These are phyloP conservation scores for Gopherus flavomarginatus DNA, from an alignment of 2,113 vertebrate genomes.

Conservation along the genomic window DNA sequence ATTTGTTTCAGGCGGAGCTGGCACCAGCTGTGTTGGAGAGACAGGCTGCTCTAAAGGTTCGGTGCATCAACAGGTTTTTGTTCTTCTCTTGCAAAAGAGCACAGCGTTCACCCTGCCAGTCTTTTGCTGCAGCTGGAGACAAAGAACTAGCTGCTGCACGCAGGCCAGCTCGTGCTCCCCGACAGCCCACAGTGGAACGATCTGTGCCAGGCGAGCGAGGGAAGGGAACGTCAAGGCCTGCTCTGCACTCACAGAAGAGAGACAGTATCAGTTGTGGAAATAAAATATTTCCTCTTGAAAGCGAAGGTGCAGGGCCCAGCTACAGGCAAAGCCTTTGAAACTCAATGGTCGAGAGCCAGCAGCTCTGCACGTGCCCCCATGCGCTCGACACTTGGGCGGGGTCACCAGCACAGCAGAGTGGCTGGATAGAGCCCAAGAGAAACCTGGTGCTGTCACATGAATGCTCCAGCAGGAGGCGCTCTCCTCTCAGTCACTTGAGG, in stretches of 20 bases:
- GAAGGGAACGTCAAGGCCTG: not conserved
- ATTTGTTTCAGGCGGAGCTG: slow-evolving; percentile 4
- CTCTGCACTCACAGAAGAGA: not conserved
- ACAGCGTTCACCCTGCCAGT: not conserved
- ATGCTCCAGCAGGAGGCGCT: not conserved
- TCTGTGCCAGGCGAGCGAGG: not conserved
- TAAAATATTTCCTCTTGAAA: accelerated
- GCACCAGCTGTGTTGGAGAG: not conserved
- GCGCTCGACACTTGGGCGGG: not conserved
- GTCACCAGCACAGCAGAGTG: not conserved
- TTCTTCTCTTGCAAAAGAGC: not conserved
- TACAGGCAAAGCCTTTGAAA: not conserved
- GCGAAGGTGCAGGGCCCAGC: accelerated
- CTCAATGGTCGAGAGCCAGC: not conserved
- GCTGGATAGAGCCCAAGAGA: not conserved
- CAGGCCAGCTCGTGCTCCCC: not conserved
- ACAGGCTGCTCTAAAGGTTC: slow-evolving; percentile 16
- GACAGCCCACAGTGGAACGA: slow-evolving; percentile 1
- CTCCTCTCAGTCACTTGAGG: not conserved
- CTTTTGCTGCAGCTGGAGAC: not conserved
- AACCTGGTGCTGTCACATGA: not conserved
- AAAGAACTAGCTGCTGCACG: not conserved
- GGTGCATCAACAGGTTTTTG: slow-evolving; percentile 40
- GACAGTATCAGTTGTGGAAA: not conserved
- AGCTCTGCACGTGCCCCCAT: not conserved